phyloP scores from a whole-genome alignment of 2,113 vertebrate genomes.

The Haliaeetus leucogaster region DNA sequence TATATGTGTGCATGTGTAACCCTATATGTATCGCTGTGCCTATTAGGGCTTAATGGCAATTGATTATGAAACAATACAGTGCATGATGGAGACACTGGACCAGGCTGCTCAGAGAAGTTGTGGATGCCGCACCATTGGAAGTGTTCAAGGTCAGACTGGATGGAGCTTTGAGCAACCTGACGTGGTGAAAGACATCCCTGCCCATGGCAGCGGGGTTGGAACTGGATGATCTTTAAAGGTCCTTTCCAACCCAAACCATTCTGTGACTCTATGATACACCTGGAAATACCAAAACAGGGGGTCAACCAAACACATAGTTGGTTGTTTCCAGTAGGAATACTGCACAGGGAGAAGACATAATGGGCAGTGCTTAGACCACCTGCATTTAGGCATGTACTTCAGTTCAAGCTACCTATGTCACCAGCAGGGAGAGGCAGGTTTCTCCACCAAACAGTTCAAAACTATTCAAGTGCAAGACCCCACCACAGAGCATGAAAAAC shows the following conservation, averaged over 20 bases:
- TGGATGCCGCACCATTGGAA: neutral
- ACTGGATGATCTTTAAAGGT: neutral
- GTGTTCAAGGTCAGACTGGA: neutral
- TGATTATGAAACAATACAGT: neutral
- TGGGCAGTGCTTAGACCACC: neutral
- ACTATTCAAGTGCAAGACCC: neutral
- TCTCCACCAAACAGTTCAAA: neutral
- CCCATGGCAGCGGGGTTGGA: rapidly evolving
- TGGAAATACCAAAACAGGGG: neutral
- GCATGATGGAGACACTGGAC: neutral
- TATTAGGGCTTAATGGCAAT: neutral
- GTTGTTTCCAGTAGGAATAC: neutral
- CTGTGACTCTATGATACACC: neutral
- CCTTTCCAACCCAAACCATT: neutral
- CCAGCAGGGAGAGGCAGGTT: neutral
- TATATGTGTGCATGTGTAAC: rapidly evolving
- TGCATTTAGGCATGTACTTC: neutral
- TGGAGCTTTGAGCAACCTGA: neutral
- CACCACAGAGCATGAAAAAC: neutral
- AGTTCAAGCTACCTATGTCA: neutral
- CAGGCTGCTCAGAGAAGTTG: neutral
- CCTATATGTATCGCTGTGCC: neutral
- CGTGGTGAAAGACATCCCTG: neutral
- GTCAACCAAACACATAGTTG: neutral
- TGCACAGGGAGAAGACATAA: neutral